phyloP scores from a whole-genome alignment of 1,140 invertebrate genomes.

The Reticulitermes speratus region DNA sequence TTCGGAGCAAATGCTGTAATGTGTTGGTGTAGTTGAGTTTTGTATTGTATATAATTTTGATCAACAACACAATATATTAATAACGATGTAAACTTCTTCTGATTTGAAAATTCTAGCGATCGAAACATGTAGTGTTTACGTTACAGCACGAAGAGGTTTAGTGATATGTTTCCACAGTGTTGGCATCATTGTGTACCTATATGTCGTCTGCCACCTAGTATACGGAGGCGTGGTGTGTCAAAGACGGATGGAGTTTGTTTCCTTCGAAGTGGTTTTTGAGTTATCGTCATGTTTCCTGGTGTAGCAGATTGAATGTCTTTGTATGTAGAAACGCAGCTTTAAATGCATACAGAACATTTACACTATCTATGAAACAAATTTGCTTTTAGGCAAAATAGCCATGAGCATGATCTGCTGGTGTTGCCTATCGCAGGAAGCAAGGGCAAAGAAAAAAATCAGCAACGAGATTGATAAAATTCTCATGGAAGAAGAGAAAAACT shows the following conservation, averaged over 20 bases:
- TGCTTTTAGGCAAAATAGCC: background rate
- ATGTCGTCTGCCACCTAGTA: background rate
- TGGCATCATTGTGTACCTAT: background rate
- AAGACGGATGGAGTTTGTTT: background rate
- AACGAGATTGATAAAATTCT: background rate
- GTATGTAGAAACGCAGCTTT: background rate
- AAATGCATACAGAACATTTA: background rate
- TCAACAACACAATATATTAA: no score
- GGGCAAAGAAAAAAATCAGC: background rate
- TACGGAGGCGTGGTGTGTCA: background rate
- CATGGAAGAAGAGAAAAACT: background rate
- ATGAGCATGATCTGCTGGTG: background rate
- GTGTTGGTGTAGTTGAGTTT: no score
- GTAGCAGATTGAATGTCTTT: background rate
- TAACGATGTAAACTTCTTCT: no score
- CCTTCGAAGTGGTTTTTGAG: background rate
- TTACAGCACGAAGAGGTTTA: background rate
- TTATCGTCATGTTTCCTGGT: no score
- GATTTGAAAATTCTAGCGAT: no score
- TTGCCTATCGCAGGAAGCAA: conserved; percentile 12
- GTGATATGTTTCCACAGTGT: background rate
- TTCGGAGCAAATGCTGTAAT: no score
- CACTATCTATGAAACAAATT: background rate
- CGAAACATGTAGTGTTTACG: no score
- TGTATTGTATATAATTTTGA: no score